Base-by-base conservation (phyloP, 1,140 invertebrate species). In the Bathynomus jamesi region DNA sequence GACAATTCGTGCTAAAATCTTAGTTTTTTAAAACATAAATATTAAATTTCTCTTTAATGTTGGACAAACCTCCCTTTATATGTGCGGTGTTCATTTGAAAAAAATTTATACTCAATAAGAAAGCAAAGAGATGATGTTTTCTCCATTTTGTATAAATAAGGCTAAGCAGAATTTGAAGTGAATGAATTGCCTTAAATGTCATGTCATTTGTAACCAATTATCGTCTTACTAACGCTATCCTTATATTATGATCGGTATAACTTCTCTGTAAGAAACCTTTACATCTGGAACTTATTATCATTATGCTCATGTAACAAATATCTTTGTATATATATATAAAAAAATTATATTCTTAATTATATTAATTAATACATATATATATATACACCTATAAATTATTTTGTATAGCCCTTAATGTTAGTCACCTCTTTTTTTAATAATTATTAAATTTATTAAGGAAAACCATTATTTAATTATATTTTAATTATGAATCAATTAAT, bases 241-340 rank as follows among this genome's bases (percentile, higher is more conserved):
- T 53, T 17, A 53, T 53, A 53, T 17, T 53, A 53, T 53, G 11
- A 11, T 17, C 40, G 2, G 40, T 21, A 53, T 53, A 11, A 3
- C 21, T 53, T 17, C 2, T 1, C 13, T 53, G 1, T 53, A 5
- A 17, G 40, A 17, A 53, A 53, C 21, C 13, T 53, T 53, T 17
- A 53, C 21, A 53, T 2, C 11, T 53, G 40, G 13, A 53, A 53
- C 21, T 17, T 53, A 53, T 53, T 53, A 53, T 53, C 13, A 17
- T 17, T 53, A 53, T 53, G 21, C 21, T 17, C 21, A 53, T 53
- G 21, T 40, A 40, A 8, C 24, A 63, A 24, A 25, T 63, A 63
- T 63, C 11, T 63, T 24, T 63, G 24, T 63, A 63, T 63, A 28
- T 63, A 63, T 63, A 28, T 63, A 63, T 63, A 28, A 11, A 63